Evolutionary conservation across 2,888 invertebrate species (phyloP), one percentile per base, ranked within the genome.

Genomic region (Melipona beecheii): DNA sequence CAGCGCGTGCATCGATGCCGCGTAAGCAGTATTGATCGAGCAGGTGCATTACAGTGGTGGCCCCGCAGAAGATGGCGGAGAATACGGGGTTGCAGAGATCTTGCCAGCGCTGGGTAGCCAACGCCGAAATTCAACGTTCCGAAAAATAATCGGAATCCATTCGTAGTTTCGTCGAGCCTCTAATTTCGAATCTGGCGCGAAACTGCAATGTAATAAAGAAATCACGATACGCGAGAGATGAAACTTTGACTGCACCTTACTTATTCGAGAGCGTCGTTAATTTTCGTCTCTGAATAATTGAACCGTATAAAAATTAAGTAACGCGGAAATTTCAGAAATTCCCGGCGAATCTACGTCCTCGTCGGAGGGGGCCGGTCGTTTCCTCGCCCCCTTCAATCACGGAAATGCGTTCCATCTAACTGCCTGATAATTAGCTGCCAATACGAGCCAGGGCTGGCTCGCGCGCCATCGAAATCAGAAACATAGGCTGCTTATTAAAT

Each of bases 21-120:
- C 85, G 81, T 85, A 88, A 90, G 90, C 85, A 90, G 88, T 90
- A 90, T 90, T 90, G 90, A 90, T 90, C 90, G 89, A 84, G 69
- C 83, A 77, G 87, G 84, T 89, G 89, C 88, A 89, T 90, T 90
- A 90, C 78, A 78, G 81, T 15, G 82, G 83, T 83, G 87, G 81
- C 72, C 85, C 78, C 78, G 72, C 86, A 79, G 85, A 85, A 78
- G 86, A 86, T 77, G 88, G 81, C 83, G 78, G 83, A 83, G 87
- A 81, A 72, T 84, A 83, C 70, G 78, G 82, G 86, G 78, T 65
- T 86, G 78, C 86, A 36, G 66, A 83, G 85, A 78, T 79, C 85
- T 83, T 83, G 79, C 62, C 81, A 65, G 21, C 73, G 5, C 21
- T 60, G 54, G 54, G 24, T 24, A 62, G 5, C 49, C 68, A 24